Conservation (phyloP, 2,888 invertebrate genomes). For the Altica lythri region DNA sequence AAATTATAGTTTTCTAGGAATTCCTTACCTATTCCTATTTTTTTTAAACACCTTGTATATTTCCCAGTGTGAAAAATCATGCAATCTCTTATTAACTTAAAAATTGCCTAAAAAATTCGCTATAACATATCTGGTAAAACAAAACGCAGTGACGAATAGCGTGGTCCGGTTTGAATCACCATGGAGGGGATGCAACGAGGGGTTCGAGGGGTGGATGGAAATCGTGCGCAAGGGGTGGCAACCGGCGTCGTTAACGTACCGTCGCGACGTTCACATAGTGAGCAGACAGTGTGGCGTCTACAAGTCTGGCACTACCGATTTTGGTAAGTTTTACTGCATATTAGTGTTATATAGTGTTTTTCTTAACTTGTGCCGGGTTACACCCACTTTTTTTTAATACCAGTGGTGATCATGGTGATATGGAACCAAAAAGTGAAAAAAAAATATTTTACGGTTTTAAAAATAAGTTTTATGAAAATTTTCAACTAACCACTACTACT, state of each 20-base stretch:
- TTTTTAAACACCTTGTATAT: too few species aligned
- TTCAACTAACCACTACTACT: too few species aligned
- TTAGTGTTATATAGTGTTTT: conserved; percentile 36
- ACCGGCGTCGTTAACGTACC: conserved; percentile 63
- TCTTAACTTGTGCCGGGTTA: conserved; percentile 11
- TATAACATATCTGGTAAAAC: conserved; percentile 50
- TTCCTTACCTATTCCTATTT: too few species aligned
- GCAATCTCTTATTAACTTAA: too few species aligned
- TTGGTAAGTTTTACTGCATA: conserved; percentile 48
- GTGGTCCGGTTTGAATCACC: conserved; percentile 28
- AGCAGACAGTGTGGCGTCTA: conserved; percentile 60
- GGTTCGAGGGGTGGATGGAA: conserved; percentile 33
- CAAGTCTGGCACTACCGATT: conserved; percentile 51
- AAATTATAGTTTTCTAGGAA: too few species aligned
- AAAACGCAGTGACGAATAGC: conserved; percentile 50
- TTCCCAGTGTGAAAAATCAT: too few species aligned
- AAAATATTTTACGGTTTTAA: too few species aligned
- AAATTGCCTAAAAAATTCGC: conserved; percentile 34
- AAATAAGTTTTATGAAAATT: too few species aligned
- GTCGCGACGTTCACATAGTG: conserved; percentile 63
- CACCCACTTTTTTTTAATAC: conserved; percentile 9
- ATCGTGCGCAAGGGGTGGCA: conserved; percentile 49
- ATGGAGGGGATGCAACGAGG: conserved; percentile 11
- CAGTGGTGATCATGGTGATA: neutral
- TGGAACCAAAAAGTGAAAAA: neutral